Evolutionary conservation across 53 echinoderm and acorn worm species (phyloP).

Genomic region (Paelopatides confundens): DNA sequence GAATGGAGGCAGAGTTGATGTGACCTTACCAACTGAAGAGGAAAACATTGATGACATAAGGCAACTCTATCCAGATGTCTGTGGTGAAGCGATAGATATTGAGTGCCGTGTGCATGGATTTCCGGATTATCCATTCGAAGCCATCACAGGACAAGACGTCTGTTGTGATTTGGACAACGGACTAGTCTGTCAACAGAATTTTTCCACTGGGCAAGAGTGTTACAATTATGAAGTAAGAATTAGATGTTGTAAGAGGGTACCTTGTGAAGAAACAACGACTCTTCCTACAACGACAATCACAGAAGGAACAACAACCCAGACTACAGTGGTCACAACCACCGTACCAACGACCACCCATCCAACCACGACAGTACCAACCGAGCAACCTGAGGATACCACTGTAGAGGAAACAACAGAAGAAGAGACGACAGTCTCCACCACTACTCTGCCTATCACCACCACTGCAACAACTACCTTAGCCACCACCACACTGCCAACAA

Average conservation of each 20-base stretch:
- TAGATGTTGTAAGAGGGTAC: not conserved
- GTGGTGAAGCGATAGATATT: conserved; percentile 5
- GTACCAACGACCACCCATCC: not conserved
- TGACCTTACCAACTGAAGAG: not conserved
- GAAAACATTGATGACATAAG: not conserved
- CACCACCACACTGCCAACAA: not conserved
- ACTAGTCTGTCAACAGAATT: not conserved
- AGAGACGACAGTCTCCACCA: not conserved
- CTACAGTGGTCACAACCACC: not conserved
- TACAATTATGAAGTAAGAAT: conserved; percentile 24
- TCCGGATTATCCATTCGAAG: not conserved
- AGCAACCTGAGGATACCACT: not conserved
- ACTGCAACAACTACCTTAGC: not conserved
- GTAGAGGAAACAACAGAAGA: not conserved
- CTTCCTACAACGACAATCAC: not conserved
- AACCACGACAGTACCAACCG: not conserved
- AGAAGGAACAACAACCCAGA: not conserved
- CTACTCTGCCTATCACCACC: not conserved
- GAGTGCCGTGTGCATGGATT: not conserved
- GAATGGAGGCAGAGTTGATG: conserved; percentile 1
- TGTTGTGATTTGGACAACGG: conserved; percentile 31
- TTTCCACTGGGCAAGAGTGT: not conserved
- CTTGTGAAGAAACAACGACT: not conserved
- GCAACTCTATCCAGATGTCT: not conserved
- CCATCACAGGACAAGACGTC: conserved; percentile 15